Percentiles rank a stretch among this genome's conserved stretches.
These are phyloP conservation scores for Paraescarpia echinospica DNA, from an alignment of 1,140 invertebrate genomes.

Conservation along the genomic window DNA sequence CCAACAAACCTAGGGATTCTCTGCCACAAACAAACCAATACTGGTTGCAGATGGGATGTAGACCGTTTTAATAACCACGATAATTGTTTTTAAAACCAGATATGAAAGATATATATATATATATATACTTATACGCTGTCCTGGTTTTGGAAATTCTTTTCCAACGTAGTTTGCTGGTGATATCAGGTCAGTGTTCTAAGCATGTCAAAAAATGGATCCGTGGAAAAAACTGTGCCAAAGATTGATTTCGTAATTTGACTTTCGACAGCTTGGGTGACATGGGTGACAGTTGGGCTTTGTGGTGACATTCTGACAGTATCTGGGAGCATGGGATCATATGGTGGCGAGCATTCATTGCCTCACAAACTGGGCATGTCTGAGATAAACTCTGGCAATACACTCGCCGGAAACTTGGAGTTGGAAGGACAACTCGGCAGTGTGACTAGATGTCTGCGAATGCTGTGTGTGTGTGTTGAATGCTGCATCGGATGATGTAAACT, in stretches of 20 bases:
- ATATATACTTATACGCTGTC: too few relatives aligned
- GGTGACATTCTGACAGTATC: not conserved
- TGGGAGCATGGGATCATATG: not conserved
- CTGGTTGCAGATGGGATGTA: too few relatives aligned
- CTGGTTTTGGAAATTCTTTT: too few relatives aligned
- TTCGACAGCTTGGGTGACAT: not conserved
- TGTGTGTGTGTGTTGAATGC: not conserved
- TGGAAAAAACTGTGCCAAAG: not conserved
- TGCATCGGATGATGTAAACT: too few relatives aligned
- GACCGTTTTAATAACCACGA: not conserved
- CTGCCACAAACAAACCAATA: too few relatives aligned
- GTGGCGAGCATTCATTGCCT: not conserved
- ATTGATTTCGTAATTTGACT: not conserved
- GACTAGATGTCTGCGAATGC: not conserved
- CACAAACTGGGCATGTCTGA: not conserved
- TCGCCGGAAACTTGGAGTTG: too few relatives aligned
- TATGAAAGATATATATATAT: too few relatives aligned
- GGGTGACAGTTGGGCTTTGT: not conserved
- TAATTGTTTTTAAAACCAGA: not conserved
- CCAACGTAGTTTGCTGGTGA: too few relatives aligned
- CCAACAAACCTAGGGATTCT: too few relatives aligned
- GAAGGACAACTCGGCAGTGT: not conserved
- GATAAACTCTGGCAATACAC: not conserved
- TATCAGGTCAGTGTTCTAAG: too few relatives aligned
- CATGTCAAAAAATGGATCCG: not conserved